Conservation (phyloP, 2,113 vertebrate genomes). For the Hystrix brachyura region DNA sequence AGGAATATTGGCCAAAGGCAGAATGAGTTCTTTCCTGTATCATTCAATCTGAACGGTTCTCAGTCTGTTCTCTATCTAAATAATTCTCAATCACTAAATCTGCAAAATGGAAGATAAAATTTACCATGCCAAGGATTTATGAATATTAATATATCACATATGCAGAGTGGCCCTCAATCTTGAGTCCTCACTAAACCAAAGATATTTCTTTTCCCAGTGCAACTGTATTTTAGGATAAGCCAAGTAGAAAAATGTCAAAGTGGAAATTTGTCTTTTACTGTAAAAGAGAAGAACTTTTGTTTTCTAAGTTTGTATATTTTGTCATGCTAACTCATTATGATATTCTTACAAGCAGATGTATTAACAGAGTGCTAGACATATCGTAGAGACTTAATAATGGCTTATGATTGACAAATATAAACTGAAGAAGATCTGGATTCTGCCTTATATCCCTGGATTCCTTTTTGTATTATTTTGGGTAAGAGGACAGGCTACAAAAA, state of each 20-base stretch:
- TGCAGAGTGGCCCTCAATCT: background rate
- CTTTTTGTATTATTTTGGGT: conserved; percentile 46
- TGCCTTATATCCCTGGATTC: conserved; percentile 13
- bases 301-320: conserved; percentile 43
- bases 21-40: background rate
- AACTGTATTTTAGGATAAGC: background rate
- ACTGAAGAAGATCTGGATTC: background rate
- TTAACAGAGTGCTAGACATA: conserved; percentile 59
- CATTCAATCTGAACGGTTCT: background rate
- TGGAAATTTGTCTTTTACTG: conserved; percentile 36
- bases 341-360: conserved; percentile 62
- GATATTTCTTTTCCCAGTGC: background rate
- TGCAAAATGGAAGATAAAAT: background rate
- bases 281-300: conserved; percentile 32
- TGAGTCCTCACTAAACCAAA: conserved; percentile 1
- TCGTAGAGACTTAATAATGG: conserved; percentile 54
- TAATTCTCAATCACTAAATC: background rate
- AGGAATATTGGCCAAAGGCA: background rate
- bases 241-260: conserved; percentile 33
- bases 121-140: conserved; percentile 24
- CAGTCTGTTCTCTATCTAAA: background rate
- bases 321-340: conserved; percentile 49
- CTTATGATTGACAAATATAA: conserved; percentile 35
- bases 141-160: background rate
- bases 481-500: background rate